Evolutionary conservation across 2,888 invertebrate species (phyloP).

Genomic region (Eupithecia abbreviata): DNA sequence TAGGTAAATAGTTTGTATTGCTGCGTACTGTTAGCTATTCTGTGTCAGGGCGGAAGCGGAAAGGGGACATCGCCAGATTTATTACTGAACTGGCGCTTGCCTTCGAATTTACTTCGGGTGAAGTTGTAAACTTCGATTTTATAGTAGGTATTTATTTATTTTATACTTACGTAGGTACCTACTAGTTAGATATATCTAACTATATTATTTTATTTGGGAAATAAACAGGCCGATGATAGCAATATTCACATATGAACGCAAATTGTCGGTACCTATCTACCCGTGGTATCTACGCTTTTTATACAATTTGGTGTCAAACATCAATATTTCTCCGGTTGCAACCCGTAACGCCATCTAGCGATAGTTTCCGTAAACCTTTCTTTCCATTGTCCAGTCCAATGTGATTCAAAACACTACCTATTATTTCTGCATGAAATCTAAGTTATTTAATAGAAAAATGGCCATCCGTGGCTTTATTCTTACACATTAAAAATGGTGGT

Average conservation of each 20-base stretch:
- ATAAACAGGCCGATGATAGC: neutral
- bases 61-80: constrained; percentile 18
- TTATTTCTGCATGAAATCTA: no score
- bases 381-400: neutral
- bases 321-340: neutral
- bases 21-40: constrained; percentile 3
- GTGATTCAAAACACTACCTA: neutral
- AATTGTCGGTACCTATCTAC: no score
- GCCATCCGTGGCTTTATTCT: no score
- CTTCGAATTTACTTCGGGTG: neutral
- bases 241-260: neutral
- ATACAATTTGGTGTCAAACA: neutral
- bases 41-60: constrained; percentile 12
- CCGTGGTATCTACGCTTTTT: neutral
- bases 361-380: neutral
- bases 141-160: neutral
- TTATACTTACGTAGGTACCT: neutral
- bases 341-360: neutral
- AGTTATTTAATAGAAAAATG: neutral
- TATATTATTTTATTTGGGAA: no score
- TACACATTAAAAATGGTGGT: no score
- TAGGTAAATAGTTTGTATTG: constrained; percentile 20
- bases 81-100: constrained; percentile 1
- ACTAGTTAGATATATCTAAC: no score
- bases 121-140: neutral